A percentile compares a stretch with the other conserved stretches of the same genome.
Evolutionary conservation across 2,797 vertebrate species (phyloP).

Genomic region (Oceanodroma leucorhoa): DNA sequence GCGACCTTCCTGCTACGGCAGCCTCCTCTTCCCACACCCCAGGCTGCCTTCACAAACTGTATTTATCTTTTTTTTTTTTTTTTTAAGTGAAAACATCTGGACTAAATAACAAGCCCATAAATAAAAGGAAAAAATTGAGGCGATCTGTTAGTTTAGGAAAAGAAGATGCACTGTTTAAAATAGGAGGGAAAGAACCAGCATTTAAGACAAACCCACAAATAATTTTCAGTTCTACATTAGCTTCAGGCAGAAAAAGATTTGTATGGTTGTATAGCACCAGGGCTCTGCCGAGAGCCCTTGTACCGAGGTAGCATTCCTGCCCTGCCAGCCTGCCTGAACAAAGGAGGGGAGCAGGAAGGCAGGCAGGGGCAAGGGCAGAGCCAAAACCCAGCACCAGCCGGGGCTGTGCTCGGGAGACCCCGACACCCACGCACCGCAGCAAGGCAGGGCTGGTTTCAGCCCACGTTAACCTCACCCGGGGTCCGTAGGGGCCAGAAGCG

Average conservation of each 20-base stretch:
- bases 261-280: neutral
- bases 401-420: neutral
- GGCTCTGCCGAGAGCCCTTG: neutral
- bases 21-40: neutral
- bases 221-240: neutral
- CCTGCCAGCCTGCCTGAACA: neutral
- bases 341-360: neutral
- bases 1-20: neutral
- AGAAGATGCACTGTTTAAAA: neutral
- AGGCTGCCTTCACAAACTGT: neutral
- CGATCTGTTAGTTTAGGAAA: neutral
- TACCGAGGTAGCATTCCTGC: neutral
- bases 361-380: neutral
- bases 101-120: neutral
- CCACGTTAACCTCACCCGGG: accelerated
- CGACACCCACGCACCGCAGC: accelerated
- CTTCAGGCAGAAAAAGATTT: neutral
- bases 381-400: neutral
- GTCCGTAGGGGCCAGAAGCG: neutral
- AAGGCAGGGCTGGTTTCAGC: neutral
- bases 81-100: neutral
- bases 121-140: neutral
- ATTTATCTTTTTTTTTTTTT: too few species aligned
- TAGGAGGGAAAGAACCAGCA: accelerated
- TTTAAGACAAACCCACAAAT: neutral